Evolutionary conservation across 2,113 vertebrate species (phyloP).

Genomic region (Cryptomyrus ogoouensis): DNA sequence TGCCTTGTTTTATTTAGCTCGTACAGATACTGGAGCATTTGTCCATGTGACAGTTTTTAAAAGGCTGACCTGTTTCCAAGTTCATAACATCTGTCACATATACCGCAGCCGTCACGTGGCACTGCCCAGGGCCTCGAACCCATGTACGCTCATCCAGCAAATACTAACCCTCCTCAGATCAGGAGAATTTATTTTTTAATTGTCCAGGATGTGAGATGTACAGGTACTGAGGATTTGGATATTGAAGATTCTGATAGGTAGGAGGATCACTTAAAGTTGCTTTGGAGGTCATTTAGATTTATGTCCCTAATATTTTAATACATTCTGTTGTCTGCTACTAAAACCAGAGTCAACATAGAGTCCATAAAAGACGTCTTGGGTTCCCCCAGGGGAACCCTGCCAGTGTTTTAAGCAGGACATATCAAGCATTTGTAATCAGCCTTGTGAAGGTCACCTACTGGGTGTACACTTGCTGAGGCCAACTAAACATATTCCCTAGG

Average conservation of each 20-base stretch:
- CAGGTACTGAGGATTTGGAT: background rate
- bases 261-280: too few species aligned
- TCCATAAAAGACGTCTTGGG: background rate
- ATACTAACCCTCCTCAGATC: background rate
- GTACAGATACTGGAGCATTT: background rate
- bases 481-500: slow-evolving; percentile 37
- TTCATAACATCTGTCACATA: background rate
- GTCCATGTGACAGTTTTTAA: background rate
- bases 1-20: slow-evolving; percentile 8
- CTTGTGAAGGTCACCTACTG: background rate
- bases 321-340: background rate
- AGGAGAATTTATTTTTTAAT: background rate
- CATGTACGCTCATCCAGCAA: background rate
- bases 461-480: background rate
- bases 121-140: too few species aligned
- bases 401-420: background rate
- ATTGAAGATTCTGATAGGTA: background rate
- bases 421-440: background rate
- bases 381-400: background rate
- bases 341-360: background rate
- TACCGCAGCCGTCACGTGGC: background rate
- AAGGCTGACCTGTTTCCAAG: background rate
- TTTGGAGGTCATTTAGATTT: background rate
- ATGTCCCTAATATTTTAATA: background rate
- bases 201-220: background rate